phyloP scores from a whole-genome alignment of 2,888 invertebrate genomes.

The Ectemnius cavifrons region DNA sequence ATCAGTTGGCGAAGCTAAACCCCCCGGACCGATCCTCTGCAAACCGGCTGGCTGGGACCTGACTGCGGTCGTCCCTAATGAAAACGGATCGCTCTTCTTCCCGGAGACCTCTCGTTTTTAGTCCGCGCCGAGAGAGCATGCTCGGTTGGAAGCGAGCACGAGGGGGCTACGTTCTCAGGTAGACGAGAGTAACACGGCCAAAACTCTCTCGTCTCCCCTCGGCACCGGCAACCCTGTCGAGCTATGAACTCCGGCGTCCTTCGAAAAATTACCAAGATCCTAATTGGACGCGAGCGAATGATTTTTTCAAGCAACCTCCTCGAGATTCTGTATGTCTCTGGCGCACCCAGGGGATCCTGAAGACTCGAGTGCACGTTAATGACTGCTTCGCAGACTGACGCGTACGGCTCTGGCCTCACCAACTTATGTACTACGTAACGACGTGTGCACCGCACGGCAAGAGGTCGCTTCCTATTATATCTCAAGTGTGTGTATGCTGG shows the following conservation, averaged over 20 bases:
- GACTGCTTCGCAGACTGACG: slow-evolving; percentile 1
- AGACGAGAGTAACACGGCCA: slow-evolving; percentile 35
- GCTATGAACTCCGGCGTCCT: slow-evolving; percentile 5
- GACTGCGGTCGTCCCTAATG: slow-evolving; percentile 56
- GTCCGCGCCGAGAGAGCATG: slow-evolving; percentile 36
- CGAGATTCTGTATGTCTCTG: neutral
- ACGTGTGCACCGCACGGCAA: neutral
- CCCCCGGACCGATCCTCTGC: slow-evolving; percentile 23
- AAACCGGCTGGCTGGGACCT: slow-evolving; percentile 24
- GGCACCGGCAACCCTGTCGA: slow-evolving; percentile 25
- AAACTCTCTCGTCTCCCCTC: slow-evolving; percentile 47
- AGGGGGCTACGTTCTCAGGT: slow-evolving; percentile 44
- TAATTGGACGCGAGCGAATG: slow-evolving; percentile 39
- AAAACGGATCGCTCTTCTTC: slow-evolving; percentile 64
- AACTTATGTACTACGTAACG: neutral
- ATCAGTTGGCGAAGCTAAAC: neutral
- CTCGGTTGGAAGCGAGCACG: slow-evolving; percentile 54
- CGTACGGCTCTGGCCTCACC: neutral
- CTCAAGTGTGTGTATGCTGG: neutral
- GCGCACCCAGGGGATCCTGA: neutral
- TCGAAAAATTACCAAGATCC: slow-evolving; percentile 13
- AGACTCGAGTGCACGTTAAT: neutral
- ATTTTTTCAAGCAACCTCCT: neutral
- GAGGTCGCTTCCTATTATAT: neutral
- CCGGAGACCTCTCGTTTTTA: slow-evolving; percentile 44